Percentiles rank a stretch among this genome's conserved stretches.
These are phyloP conservation scores for Carcharodon carcharias DNA, from an alignment of 2,797 vertebrate species.

Conservation along the genomic window DNA sequence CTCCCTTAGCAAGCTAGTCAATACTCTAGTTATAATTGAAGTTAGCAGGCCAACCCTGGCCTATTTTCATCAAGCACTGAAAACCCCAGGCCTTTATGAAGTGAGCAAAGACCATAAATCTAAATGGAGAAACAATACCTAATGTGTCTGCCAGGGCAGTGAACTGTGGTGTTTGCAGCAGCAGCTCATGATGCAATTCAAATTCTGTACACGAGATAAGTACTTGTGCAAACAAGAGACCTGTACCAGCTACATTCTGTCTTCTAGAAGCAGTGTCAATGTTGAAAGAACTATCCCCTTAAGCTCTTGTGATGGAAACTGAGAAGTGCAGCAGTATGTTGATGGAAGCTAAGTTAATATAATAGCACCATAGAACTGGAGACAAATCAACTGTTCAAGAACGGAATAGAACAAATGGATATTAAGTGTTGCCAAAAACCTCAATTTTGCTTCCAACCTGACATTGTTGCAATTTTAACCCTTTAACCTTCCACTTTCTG, in stretches of 20 bases:
- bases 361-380: too few relatives aligned
- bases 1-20: neutral
- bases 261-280: neutral
- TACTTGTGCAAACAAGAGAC: neutral
- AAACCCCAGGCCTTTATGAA: neutral
- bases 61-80: neutral
- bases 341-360: neutral
- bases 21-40: neutral
- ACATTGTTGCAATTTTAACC: neutral
- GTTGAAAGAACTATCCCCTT: neutral
- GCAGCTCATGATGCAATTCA: neutral
- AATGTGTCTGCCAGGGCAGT: neutral
- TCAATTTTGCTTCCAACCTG: neutral
- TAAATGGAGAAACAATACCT: neutral
- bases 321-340: too few relatives aligned
- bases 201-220: neutral
- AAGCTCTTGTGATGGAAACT: neutral
- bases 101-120: neutral
- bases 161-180: neutral
- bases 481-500: neutral
- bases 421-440: neutral
- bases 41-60: neutral
- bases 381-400: neutral
- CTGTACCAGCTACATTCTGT: neutral
- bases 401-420: neutral